phyloP scores from a whole-genome alignment of 2,888 invertebrate species.

The Amphimallon solstitiale region DNA sequence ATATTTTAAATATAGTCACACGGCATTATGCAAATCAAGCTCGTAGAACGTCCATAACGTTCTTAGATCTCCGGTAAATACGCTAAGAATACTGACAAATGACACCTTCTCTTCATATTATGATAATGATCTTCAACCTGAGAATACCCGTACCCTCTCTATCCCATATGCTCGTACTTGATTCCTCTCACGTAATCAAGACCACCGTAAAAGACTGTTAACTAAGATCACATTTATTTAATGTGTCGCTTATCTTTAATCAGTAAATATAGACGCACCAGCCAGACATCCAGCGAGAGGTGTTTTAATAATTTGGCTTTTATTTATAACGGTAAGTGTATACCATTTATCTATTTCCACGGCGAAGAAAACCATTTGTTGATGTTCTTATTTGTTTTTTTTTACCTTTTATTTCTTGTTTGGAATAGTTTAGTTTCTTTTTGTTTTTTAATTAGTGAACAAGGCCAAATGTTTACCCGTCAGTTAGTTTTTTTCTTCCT shows the following conservation, averaged over 20 bases:
- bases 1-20: slow-evolving; percentile 1
- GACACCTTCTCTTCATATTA: slow-evolving; percentile 22
- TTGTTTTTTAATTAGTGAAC: slow-evolving; percentile 13
- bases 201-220: slow-evolving; percentile 29
- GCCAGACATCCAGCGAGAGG: slow-evolving; percentile 1
- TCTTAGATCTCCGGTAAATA: slow-evolving; percentile 21
- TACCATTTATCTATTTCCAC: slow-evolving; percentile 1
- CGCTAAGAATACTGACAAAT: slow-evolving; percentile 24
- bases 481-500: too few species aligned
- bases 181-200: slow-evolving; percentile 29
- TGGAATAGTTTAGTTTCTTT: neutral
- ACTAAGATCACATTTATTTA: slow-evolving; percentile 27
- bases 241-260: slow-evolving; percentile 31
- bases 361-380: too few species aligned
- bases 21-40: slow-evolving; percentile 21
- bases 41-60: slow-evolving; percentile 4
- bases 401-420: neutral
- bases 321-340: slow-evolving; percentile 19
- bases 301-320: slow-evolving; percentile 26
- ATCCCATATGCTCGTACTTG: slow-evolving; percentile 11
- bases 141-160: too few species aligned
- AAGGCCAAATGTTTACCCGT: neutral
- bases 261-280: slow-evolving; percentile 9
- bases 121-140: slow-evolving; percentile 16
- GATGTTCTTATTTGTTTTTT: neutral